Evolutionary conservation across 2,113 vertebrate genomes (phyloP), one percentile per base, ranked within the genome.

Genomic region (Podocnemis expansa): DNA sequence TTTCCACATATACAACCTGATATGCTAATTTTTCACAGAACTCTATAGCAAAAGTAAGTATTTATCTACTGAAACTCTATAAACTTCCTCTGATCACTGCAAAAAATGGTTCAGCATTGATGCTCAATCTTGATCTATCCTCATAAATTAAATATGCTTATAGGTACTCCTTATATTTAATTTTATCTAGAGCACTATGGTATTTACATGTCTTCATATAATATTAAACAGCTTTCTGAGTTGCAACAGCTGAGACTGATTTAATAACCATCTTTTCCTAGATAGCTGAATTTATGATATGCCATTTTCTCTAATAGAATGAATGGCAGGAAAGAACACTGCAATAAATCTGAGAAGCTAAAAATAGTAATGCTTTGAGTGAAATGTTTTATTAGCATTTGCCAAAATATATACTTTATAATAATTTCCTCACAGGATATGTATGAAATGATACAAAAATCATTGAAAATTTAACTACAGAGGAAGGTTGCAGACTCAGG

Each of bases 61-160:
- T 76, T 52, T 4, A 0, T n/a, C 3, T 75, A 10, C 47, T 90
- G 11, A 0, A 0, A 29, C 22, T 10, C 51, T n/a, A 51, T 38
- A 75, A 52, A 55, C 3, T 93, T 73, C n/a, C 78, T 24, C 12
- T 0, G 29, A 31, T 84, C 21, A 24, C 12, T 73, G 2, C n/a
- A 78, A 34, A 8, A 87, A 84, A 91, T 78, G 14, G 0, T 82
- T 80, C 82, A 89, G n/a, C 45, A 21, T 91, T 90, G 16, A 9
- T 78, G 34, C 56, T 31, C 24, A 89, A 29, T 87, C 13, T 13
- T 87, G 79, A 67, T 19, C 63, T 76, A 12, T 47, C 13, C 41
- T 25, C 38, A 27, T 45, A 45, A 27, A 76, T 29, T 29, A 76
- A 76, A 45, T 27, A 27, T 70, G 19, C 19, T 70, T 9, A n/a